Conservation (phyloP, 1,140 invertebrate genomes). For the Drosophila serrata region DNA sequence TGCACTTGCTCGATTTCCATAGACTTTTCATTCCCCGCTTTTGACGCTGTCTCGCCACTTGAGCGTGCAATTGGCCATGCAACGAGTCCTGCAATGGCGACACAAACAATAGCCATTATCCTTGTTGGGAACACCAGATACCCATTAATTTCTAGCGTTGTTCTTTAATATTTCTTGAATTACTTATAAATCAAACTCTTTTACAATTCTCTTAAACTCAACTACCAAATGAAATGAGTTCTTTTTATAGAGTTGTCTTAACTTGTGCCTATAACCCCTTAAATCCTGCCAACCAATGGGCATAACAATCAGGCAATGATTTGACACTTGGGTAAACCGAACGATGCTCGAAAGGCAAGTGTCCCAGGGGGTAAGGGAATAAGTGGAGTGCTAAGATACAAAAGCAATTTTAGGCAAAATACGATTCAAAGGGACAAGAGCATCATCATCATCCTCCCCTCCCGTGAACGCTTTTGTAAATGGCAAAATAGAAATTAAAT, state of each 20-base stretch:
- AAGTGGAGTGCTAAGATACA: conserved; percentile 30
- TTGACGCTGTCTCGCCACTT: conserved; percentile 62
- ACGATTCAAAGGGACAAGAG: conserved; percentile 35
- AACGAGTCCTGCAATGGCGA: conserved; percentile 51
- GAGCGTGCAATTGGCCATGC: conserved; percentile 72
- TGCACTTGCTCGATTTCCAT: conserved; percentile 46
- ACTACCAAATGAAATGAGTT: background rate
- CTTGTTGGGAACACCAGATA: background rate
- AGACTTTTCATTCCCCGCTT: conserved; percentile 41
- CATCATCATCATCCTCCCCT: conserved; percentile 5
- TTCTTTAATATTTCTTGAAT: too few relatives aligned
- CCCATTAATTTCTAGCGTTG: background rate
- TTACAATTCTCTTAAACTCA: rapidly evolving
- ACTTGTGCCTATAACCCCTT: conserved; percentile 3
- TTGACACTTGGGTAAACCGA: conserved; percentile 70
- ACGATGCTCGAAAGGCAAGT: conserved; percentile 32
- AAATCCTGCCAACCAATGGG: background rate
- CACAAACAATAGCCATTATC: conserved; percentile 17
- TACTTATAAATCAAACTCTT: too few relatives aligned
- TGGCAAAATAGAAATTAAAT: conserved; percentile 59
- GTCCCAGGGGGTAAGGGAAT: background rate
- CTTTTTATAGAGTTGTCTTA: background rate
- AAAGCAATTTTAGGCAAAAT: conserved; percentile 60
- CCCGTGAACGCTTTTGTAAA: conserved; percentile 22
- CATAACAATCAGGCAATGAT: conserved; percentile 56